Percentiles rank a stretch among this genome's conserved stretches.
Evolutionary conservation across 2,797 vertebrate genomes (phyloP).

Genomic region (Poliocrania exsul): DNA sequence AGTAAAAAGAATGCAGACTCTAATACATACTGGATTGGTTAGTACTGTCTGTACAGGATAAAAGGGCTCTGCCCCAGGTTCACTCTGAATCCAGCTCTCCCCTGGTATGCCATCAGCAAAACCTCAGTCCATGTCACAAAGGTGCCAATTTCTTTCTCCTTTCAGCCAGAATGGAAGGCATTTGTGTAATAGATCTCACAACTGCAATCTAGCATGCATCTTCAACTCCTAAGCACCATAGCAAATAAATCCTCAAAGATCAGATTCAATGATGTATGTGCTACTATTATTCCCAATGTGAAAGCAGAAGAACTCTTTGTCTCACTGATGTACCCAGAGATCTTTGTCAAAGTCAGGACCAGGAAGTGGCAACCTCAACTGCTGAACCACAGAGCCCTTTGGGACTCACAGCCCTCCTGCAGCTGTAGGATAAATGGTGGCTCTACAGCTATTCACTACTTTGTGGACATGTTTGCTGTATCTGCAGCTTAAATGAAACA

Average conservation of each 20-base stretch:
- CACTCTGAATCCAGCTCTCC: neutral
- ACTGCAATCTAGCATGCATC: neutral
- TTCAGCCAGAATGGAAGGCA: neutral
- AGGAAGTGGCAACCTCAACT: neutral
- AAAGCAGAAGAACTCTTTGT: neutral
- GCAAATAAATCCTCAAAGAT: neutral
- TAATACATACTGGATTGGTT: neutral
- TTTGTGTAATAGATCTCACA: neutral
- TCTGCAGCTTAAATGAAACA: constrained; percentile 56
- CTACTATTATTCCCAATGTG: neutral
- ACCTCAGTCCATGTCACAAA: neutral
- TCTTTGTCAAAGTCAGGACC: neutral
- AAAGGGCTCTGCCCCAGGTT: fast-evolving
- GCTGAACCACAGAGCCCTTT: fast-evolving
- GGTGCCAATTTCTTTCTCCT: neutral
- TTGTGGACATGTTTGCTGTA: neutral
- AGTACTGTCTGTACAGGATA: neutral
- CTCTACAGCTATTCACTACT: constrained; percentile 8
- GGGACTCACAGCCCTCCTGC: neutral
- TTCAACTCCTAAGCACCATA: neutral
- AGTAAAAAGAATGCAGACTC: neutral
- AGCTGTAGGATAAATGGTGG: constrained; percentile 16
- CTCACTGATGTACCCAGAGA: neutral
- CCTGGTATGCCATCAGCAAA: neutral
- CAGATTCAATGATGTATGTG: fast-evolving